Base-by-base conservation (phyloP, 2,797 vertebrate genomes). In the Tapera naevia region DNA sequence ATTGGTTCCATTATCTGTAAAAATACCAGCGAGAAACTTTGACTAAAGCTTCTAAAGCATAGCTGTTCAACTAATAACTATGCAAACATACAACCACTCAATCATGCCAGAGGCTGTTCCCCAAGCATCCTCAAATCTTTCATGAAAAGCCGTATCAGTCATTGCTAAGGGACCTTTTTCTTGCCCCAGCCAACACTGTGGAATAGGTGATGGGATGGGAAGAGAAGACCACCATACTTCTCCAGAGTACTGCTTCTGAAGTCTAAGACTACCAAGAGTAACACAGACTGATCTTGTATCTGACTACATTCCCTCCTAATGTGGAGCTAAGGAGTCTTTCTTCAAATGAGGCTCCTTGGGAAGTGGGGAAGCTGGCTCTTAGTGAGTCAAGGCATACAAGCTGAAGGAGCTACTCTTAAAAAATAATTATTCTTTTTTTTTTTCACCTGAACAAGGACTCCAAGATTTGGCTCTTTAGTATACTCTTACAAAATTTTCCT, bases 1-100 rank as follows among this genome's bases (percentile, higher is more conserved):
- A 93, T 88, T 88, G 90, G 71, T 91, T 92, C 74, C 56, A 69
- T 84, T 88, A 95, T 76, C 82, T 94, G 57, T 86, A 93, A 91
- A 95, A 96, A 93, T 71, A 88, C 50, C 64, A 88, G 67, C 78
- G n/a, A 88, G 50, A 86, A 37, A 71, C 37, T 94, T 74, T 69
- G 69, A 91, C 17, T 46, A 76, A 91, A 88, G 83, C 71, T 71
- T 88, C 66, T 86, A 78, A 88, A 94, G 48, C 14, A 0, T 45
- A 88, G 87, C 81, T 89, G 58, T 84, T 93, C 89, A 92, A 89
- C 62, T 90, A 93, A 84, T 37, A 93, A 73, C 64, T 60, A 87
- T 45, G 56, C 22, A 94, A 85, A 93, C 24, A 41, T 81, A 86
- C 50, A 85, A 86, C 56, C 64, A 78, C 28, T 64, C 87, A 65